These are phyloP conservation scores for Dryocosmus kuriphilus DNA, from an alignment of 2,888 invertebrate genomes.

Conservation along the genomic window DNA sequence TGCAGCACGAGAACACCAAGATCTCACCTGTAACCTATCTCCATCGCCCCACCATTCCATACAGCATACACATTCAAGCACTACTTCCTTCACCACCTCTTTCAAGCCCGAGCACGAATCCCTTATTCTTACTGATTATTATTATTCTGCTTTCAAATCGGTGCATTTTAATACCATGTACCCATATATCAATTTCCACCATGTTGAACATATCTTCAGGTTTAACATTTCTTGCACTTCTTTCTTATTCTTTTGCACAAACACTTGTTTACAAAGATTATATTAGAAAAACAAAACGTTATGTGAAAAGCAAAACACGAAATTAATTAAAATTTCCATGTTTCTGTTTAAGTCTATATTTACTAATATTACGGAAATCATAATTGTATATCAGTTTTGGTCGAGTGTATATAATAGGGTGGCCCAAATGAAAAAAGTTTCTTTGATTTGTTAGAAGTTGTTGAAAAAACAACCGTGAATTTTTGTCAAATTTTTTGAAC, in stretches of 20 bases:
- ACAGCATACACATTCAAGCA: constrained; percentile 41
- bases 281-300: neutral
- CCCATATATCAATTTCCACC: constrained; percentile 21
- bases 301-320: neutral
- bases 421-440: no score
- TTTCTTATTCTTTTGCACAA: constrained; percentile 7
- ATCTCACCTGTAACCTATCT: constrained; percentile 76
- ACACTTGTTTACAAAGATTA: constrained; percentile 12
- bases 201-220: neutral
- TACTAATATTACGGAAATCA: no score
- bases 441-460: no score
- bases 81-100: constrained; percentile 48
- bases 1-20: constrained; percentile 74
- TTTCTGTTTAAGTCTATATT: neutral
- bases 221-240: constrained; percentile 12
- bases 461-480: no score
- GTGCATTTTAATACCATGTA: constrained; percentile 25
- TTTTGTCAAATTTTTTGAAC: no score
- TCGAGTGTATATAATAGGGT: no score
- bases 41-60: constrained; percentile 59
- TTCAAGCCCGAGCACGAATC: constrained; percentile 18
- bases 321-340: neutral
- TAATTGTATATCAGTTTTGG: no score
- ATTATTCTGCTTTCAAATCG: constrained; percentile 40
- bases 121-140: constrained; percentile 34